These are phyloP conservation scores for Hypselothyrea guttata DNA, from an alignment of 2,888 invertebrate genomes.

Conservation along the genomic window DNA sequence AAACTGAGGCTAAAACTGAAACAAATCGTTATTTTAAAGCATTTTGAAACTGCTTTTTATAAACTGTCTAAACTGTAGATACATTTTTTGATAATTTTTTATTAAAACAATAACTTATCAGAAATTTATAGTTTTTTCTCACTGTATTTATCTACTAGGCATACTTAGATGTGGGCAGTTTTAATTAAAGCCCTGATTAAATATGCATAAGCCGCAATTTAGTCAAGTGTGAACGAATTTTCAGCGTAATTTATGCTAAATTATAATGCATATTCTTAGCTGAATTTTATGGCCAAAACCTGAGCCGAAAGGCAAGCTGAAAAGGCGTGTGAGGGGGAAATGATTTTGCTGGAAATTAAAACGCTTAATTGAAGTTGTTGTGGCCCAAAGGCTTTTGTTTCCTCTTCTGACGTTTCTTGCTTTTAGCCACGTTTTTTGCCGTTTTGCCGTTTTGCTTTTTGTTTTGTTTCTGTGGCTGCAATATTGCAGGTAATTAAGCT, in stretches of 20 bases:
- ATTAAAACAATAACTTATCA: no score
- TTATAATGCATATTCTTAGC: conserved; percentile 52
- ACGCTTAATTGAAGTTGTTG: conserved; percentile 60
- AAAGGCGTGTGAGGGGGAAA: conserved; percentile 18
- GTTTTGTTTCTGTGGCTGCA: conserved; percentile 51
- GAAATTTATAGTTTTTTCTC: no score
- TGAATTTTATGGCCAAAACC: conserved; percentile 13
- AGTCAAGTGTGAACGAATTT: conserved; percentile 26
- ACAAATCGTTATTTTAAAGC: no score
- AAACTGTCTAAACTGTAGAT: no score
- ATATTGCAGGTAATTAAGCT: conserved; percentile 74
- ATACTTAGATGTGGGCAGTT: conserved; percentile 11
- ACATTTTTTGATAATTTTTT: no score
- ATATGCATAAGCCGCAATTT: conserved; percentile 69
- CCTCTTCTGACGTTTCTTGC: conserved; percentile 8
- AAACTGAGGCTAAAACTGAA: no score
- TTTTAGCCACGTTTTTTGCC: no score
- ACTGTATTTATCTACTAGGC: no score
- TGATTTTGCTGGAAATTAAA: conserved; percentile 58
- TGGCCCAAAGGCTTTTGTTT: conserved; percentile 35
- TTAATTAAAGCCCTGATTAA: conserved; percentile 51
- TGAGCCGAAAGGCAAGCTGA: conserved; percentile 3
- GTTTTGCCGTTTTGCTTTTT: no score
- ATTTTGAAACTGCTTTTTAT: no score
- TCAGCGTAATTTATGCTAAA: conserved; percentile 61